Evolutionary conservation across 2,888 invertebrate species (phyloP).

Genomic region (Oasisia sp.): DNA sequence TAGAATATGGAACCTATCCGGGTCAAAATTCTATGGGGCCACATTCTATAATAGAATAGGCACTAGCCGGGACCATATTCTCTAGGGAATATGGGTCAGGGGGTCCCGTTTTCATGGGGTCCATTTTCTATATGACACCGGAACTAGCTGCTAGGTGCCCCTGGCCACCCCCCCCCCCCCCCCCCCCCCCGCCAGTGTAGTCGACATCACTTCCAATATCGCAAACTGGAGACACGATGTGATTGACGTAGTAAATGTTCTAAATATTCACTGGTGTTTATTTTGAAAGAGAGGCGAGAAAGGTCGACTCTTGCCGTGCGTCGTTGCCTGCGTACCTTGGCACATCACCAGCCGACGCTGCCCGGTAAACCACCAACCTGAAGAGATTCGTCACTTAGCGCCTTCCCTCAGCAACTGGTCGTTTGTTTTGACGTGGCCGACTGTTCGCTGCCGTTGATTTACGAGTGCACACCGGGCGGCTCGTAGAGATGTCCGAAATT

Average conservation of each 20-base stretch:
- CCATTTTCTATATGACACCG: too few species aligned
- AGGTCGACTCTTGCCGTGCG: not conserved
- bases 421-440: not conserved
- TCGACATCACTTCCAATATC: too few species aligned
- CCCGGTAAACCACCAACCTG: not conserved
- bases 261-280: not conserved
- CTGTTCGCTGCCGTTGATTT: not conserved
- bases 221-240: too few species aligned
- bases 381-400: not conserved
- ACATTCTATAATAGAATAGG: too few species aligned
- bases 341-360: not conserved
- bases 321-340: not conserved
- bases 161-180: too few species aligned
- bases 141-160: too few species aligned
- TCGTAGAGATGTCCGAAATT: slow-evolving; percentile 21
- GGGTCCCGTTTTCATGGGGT: too few species aligned
- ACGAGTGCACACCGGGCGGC: not conserved
- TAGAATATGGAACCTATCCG: too few species aligned
- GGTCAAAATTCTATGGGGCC: too few species aligned
- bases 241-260: not conserved
- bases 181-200: too few species aligned
- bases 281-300: not conserved
- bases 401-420: not conserved
- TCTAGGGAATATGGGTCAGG: too few species aligned
- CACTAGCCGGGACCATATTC: too few species aligned